A percentile compares a stretch with the other conserved stretches of the same genome.
These are phyloP conservation scores for Columba guinea DNA, from an alignment of 2,797 vertebrate genomes.

Conservation along the genomic window DNA sequence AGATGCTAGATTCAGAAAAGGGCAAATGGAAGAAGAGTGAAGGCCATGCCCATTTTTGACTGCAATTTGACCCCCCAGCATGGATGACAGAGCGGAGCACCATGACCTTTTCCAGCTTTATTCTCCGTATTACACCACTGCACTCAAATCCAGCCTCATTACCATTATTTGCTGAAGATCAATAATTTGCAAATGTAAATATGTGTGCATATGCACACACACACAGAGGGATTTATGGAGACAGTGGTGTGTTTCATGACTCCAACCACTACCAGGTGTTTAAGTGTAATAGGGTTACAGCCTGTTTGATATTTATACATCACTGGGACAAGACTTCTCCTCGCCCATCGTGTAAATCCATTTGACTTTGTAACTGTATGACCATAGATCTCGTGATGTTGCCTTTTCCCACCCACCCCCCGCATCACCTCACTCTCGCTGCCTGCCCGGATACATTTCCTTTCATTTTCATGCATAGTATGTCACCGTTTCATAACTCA, in stretches of 20 bases:
- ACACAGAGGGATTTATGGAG: background rate
- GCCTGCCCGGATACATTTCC: background rate
- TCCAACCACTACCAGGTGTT: constrained; percentile 4
- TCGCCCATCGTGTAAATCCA: background rate
- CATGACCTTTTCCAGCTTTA: background rate
- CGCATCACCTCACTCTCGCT: background rate
- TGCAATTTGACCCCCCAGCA: background rate
- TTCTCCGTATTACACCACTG: background rate
- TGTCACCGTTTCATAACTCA: constrained; percentile 29
- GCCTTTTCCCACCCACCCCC: background rate
- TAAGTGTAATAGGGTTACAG: background rate
- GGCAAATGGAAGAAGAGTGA: background rate
- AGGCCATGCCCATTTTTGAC: background rate
- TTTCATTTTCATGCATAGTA: constrained; percentile 42
- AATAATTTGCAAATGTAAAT: background rate
- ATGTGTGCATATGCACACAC: fast-evolving
- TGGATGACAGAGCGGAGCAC: background rate
- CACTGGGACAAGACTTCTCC: background rate
- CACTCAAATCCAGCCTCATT: background rate
- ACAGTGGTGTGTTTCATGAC: background rate
- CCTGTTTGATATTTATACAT: background rate
- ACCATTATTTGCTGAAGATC: background rate
- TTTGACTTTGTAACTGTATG: background rate
- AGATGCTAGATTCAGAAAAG: constrained; percentile 5
- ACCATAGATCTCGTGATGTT: background rate